Percentiles rank a stretch among this genome's conserved stretches.
phyloP scores from a whole-genome alignment of 2,888 invertebrate genomes.

The Ophion slaviceki region DNA sequence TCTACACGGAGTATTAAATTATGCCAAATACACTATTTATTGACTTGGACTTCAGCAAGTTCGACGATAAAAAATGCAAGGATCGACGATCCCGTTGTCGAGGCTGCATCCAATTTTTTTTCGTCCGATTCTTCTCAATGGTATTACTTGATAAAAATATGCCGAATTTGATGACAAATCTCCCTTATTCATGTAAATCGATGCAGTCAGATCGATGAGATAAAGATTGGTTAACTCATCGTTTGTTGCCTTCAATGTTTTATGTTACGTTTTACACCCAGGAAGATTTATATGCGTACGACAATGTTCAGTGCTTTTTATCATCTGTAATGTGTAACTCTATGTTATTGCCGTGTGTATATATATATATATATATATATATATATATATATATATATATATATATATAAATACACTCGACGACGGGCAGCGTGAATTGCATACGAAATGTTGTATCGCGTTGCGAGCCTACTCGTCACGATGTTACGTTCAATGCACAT shows the following conservation, averaged over 20 bases:
- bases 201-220: slow-evolving; percentile 33
- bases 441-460: slow-evolving; percentile 57
- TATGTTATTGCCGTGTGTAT: slow-evolving; percentile 12
- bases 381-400: slow-evolving; percentile 3
- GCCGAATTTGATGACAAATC: not conserved
- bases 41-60: not conserved
- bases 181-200: slow-evolving; percentile 17
- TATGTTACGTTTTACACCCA: slow-evolving; percentile 47
- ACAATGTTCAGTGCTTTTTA: slow-evolving; percentile 62
- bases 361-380: slow-evolving; percentile 13
- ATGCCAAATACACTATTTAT: too few species aligned
- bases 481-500: not conserved
- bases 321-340: slow-evolving; percentile 50
- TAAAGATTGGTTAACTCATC: slow-evolving; percentile 50
- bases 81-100: not conserved
- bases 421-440: slow-evolving; percentile 57
- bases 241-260: slow-evolving; percentile 55
- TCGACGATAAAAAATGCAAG: not conserved
- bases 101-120: not conserved
- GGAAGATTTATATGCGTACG: slow-evolving; percentile 36
- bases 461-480: slow-evolving; percentile 21
- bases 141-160: not conserved
- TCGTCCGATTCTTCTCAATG: not conserved
- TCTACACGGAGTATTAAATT: too few species aligned
- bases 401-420: slow-evolving; percentile 18